Evolutionary conservation across 2,797 vertebrate genomes (phyloP).

Genomic region (Urocyon cinereoargenteus): DNA sequence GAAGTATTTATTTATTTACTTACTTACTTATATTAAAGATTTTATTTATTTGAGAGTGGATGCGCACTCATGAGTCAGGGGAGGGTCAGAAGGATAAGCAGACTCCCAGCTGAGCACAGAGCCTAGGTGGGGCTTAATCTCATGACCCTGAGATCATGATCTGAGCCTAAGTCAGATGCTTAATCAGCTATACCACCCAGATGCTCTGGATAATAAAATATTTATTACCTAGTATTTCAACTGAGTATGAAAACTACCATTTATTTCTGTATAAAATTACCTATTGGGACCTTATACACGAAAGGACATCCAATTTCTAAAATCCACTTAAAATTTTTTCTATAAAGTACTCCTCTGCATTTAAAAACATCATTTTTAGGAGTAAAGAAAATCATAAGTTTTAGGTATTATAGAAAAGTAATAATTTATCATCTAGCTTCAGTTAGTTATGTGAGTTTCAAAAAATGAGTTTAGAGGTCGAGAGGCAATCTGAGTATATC

Average conservation of each 20-base stretch:
- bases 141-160: background rate
- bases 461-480: constrained; percentile 4
- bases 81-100: background rate
- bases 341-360: background rate
- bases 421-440: background rate
- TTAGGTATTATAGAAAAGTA: background rate
- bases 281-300: background rate
- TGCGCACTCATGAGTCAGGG: accelerated
- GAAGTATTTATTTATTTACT: background rate
- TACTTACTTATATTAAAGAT: background rate
- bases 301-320: background rate
- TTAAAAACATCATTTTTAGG: background rate
- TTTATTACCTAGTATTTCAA: background rate
- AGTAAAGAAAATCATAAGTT: background rate
- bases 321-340: background rate
- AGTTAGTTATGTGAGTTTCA: background rate
- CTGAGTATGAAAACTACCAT: background rate
- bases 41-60: background rate
- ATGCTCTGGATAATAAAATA: background rate
- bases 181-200: background rate
- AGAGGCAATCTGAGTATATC: background rate
- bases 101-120: background rate
- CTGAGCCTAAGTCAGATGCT: background rate
- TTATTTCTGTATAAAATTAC: background rate
- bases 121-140: background rate